Conservation (phyloP, 2,888 invertebrate genomes). For the Stenoptilia bipunctidactyla region DNA sequence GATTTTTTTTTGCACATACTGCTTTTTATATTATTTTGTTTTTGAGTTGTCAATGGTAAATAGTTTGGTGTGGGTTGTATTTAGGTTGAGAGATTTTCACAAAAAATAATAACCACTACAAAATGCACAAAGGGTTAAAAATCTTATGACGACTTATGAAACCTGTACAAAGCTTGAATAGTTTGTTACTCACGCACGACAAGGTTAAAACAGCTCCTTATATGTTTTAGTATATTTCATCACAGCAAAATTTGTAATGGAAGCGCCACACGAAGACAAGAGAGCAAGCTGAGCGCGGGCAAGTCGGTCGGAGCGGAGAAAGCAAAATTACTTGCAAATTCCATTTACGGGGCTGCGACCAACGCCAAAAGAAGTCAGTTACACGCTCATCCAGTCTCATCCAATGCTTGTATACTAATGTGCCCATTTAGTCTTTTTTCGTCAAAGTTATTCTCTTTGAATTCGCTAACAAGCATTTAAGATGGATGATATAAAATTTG, state of each 20-base stretch:
- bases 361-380: conserved; percentile 8
- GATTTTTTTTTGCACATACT: too few relatives aligned
- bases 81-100: too few relatives aligned
- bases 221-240: conserved; percentile 52
- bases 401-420: background rate
- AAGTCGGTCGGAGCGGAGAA: conserved; percentile 17
- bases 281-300: conserved; percentile 42
- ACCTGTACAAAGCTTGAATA: too few relatives aligned
- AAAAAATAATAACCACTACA: too few relatives aligned
- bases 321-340: conserved; percentile 69
- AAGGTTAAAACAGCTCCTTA: conserved; percentile 30
- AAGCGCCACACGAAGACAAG: conserved; percentile 68
- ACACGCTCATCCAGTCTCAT: background rate
- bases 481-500: background rate
- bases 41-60: too few relatives aligned
- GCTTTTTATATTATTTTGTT: too few relatives aligned
- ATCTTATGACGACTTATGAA: too few relatives aligned
- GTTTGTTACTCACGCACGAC: background rate
- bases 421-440: conserved; percentile 1
- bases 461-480: conserved; percentile 2
- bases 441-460: conserved; percentile 14
- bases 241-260: conserved; percentile 71
- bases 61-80: too few relatives aligned
- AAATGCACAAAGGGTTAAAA: too few relatives aligned
- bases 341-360: conserved; percentile 61